Base-by-base conservation (phyloP, 1,140 invertebrate species). In the Micrasema longulum region DNA sequence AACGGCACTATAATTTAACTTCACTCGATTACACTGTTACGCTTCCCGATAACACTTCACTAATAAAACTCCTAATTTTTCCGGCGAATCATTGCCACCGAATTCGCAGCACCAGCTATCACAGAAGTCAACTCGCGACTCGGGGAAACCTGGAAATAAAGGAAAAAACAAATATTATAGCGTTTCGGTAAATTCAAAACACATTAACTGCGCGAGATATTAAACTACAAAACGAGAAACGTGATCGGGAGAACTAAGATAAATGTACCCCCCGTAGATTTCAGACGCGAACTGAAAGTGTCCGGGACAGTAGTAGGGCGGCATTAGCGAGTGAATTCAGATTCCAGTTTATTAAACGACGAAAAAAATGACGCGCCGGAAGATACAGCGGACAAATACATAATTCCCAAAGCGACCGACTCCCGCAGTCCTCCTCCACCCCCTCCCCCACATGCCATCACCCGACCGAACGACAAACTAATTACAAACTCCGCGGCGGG, bases 1-100 rank as follows among this genome's bases (percentile, higher is more conserved):
- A 45, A 45, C n/a, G n/a, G n/a, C 26, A 31, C 26, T 31, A 31
- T 7, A 2, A 4, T 7, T 4, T 7, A 4, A 31, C 26, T 7
- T 31, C 26, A 31, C 26, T 31, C 7, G 26, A 31, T 7, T 7
- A 31, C 26, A 31, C 26, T 7, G 7, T 7, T 2, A 7, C 26
- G 7, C 26, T 31, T 31, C 26, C 26, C 7, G 7, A 31, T 31
- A 4, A 31, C 26, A 7, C 26, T 31, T 31, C 2, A 7, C 26
- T 31, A 4, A 31, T 31, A 2, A 31, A 2, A 31, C 2, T 31
- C 2, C 26, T 31, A 31, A 31, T 31, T 31, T 64, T 64, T 64
- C 60, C 60, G 60, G 43, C 60, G 60, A 64, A 64, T 47, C 60
- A 64, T 64, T 47, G 41, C 60, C 43, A 64, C 60, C 23, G 12